Conservation (phyloP, 2,888 invertebrate species). For the Harpagoxenus sublaevis region DNA sequence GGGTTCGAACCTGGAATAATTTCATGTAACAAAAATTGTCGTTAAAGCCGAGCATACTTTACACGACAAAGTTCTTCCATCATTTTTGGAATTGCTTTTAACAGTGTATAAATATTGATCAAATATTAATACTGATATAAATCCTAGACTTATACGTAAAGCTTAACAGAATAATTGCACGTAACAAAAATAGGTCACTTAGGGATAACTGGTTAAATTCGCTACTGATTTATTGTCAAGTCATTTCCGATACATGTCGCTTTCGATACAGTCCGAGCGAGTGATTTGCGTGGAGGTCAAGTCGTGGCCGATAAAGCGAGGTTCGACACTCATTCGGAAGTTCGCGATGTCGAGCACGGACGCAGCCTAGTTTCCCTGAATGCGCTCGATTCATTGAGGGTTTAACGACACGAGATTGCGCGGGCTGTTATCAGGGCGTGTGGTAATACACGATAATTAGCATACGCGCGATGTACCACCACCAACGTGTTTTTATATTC, state of each 20-base stretch:
- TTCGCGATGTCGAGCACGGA: conserved; percentile 40
- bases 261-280: neutral
- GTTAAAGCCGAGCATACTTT: neutral
- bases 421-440: conserved; percentile 50
- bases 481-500: conserved; percentile 36
- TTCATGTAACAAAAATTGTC: neutral
- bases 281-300: conserved; percentile 36
- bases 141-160: neutral
- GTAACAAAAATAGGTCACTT: conserved; percentile 7
- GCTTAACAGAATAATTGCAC: neutral
- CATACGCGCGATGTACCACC: conserved; percentile 39
- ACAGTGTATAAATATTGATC: too few species aligned
- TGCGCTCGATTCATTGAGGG: conserved; percentile 66
- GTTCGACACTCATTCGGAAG: conserved; percentile 51
- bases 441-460: conserved; percentile 53
- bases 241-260: conserved; percentile 11
- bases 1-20: too few species aligned
- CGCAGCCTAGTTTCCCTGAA: conserved; percentile 58
- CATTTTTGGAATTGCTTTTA: neutral
- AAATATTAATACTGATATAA: neutral
- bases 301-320: conserved; percentile 22
- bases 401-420: conserved; percentile 51
- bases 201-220: conserved; percentile 22
- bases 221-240: conserved; percentile 3
- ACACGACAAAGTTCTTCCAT: neutral